Base-by-base conservation (phyloP, 2,113 vertebrate genomes). In the Festucalex cinctus region DNA sequence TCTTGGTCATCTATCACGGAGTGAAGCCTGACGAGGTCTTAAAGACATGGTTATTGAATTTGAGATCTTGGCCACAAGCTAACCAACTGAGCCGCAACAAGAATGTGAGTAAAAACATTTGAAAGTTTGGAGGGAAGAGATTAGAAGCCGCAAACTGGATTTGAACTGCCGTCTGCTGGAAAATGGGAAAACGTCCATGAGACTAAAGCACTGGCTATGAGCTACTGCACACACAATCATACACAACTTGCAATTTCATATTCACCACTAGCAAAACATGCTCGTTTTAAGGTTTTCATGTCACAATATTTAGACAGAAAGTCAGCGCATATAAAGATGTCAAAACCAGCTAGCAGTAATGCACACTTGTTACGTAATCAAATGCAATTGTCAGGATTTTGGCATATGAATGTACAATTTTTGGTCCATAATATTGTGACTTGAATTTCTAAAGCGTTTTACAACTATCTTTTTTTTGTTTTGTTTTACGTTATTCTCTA, bases 21-120 rank as follows among this genome's bases (percentile, higher is more conserved):
- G 74, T 37, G 69, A 82, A 78, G 80, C 66, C 68, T 71, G 71
- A 71, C 65, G 78, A 78, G 71, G 82, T 69, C 82, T 82, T 74
- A 72, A 68, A 71, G 74, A 81, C 83, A 73, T 83, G n/a, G 22
- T 26, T 62, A 62, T 43, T 43, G 60, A 44, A 62, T 62, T 62
- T 62, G n/a, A 41, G 20, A 14, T 16, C 60, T 43, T 44, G 39
- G 60, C n/a, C 22, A 17, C 39, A 43, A 62, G 14, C 6, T 62
- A 43, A 57, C 54, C 54, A 28, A 32, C 32, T 19, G 26, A 12
- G 60, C n/a, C 60, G 3, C n/a, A 17, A 24, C 3, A 12, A 43
- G 14, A 62, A 43, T 43, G 22, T 41, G 60, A 13, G 35, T 19
- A 36, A 58, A 32, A 58, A 60, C 7, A 59, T 39, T 22, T 1